Evolutionary conservation across 2,113 vertebrate species (phyloP), one percentile per base, ranked within the genome.

Genomic region (Sorex fumeus): DNA sequence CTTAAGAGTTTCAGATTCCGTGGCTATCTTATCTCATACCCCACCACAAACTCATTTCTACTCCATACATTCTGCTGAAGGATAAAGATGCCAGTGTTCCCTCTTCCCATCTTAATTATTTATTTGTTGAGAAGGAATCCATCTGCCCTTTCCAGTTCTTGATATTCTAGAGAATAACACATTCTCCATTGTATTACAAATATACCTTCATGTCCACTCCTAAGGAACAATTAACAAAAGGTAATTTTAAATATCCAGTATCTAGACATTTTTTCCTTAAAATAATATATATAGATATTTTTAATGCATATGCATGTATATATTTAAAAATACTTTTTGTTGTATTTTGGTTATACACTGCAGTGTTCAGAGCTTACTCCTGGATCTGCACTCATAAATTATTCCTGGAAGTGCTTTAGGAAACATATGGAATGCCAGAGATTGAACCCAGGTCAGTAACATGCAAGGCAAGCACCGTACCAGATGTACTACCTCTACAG

Each of bases 101-200:
- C 43, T 27, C 9, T 2, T 10, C 53, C 9, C 11, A 75, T 18
- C 25, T 60, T 18, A 71, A 50, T 32, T 27, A 71, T 70, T 91
- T 82, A 71, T 70, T 91, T 82, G 77, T 47, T 82, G 7, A 21
- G 30, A 71, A 66, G n/a, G 85, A 85, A 66, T 3, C 78, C 88
- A 0, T 28, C 23, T 66, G 1, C 30, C 23, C 25, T 69, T 70
- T 79, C 45, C 25, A 45, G 15, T 50, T 21, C 30, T 43, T 67
- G 43, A 27, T 85, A 90, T 90, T 95, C 69, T 71, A 28, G 1
- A 91, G 32, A 94, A 23, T 21, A 85, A 40, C 3, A 75, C 74
- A 71, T 84, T 88, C 34, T 71, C 30, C 19, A 34, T 81, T 13
- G 84, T 86, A 67, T 28, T 67, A 69, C 6, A 60, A 1, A 43